Conservation (phyloP, 2,797 vertebrate species). For the Rhinella marina region DNA sequence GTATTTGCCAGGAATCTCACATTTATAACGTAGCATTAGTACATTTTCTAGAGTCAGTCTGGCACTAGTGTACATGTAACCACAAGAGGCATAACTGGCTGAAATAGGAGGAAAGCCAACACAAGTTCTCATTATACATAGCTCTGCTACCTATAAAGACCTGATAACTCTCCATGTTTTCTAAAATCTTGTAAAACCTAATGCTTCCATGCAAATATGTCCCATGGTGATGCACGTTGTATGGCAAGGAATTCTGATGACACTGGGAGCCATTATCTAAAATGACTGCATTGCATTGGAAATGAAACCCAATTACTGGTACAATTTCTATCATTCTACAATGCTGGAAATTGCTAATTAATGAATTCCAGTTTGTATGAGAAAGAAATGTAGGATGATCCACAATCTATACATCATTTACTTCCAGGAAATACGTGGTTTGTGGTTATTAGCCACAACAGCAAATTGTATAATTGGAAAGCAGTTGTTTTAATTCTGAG, state of each 20-base stretch:
- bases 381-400: neutral
- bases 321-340: slow-evolving; percentile 10
- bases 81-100: neutral
- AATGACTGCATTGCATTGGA: slow-evolving; percentile 10
- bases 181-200: neutral
- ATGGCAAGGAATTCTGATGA: slow-evolving; percentile 4
- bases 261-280: slow-evolving; percentile 39
- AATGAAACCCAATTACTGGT: slow-evolving; percentile 31
- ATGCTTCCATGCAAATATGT: slow-evolving; percentile 12
- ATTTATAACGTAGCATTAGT: too few relatives aligned
- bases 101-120: neutral
- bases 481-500: neutral
- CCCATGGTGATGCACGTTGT: slow-evolving; percentile 1
- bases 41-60: too few relatives aligned
- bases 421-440: neutral
- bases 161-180: neutral
- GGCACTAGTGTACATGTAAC: too few relatives aligned
- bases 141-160: too few relatives aligned
- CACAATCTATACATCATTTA: slow-evolving; percentile 7
- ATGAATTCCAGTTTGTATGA: slow-evolving; percentile 24
- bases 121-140: neutral
- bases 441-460: neutral
- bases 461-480: neutral
- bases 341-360: slow-evolving; percentile 30
- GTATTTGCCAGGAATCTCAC: too few relatives aligned